Percentiles rank a stretch among this genome's conserved stretches.
Conservation (phyloP, 2,797 vertebrate genomes). For the Manis crassicaudata region DNA sequence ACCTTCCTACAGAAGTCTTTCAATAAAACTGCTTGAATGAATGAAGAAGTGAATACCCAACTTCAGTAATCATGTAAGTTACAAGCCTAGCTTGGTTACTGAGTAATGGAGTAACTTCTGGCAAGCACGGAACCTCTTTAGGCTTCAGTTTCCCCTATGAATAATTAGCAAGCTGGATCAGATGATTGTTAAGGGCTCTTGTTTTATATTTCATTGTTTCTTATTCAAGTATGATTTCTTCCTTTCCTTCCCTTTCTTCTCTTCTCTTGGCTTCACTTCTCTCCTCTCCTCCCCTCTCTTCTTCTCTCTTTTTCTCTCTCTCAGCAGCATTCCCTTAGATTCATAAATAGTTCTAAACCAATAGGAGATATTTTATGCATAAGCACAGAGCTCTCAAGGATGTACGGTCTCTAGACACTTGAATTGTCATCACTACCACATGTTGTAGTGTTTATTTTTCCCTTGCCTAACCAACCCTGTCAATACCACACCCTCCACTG, state of each 20-base stretch:
- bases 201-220: background rate
- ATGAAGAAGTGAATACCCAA: background rate
- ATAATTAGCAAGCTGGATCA: background rate
- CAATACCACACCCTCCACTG: conserved; percentile 72
- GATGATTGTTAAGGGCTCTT: background rate
- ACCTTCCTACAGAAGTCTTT: background rate
- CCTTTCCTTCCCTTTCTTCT: background rate
- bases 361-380: conserved; percentile 53
- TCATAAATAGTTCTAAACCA: conserved; percentile 36
- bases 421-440: conserved; percentile 68
- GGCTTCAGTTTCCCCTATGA: background rate
- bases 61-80: background rate
- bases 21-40: background rate
- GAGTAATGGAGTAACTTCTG: background rate
- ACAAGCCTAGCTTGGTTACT: background rate
- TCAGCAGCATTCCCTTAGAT: background rate
- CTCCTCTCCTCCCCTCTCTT: background rate
- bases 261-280: background rate
- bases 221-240: background rate
- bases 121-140: background rate
- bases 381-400: conserved; percentile 59
- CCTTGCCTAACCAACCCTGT: conserved; percentile 53
- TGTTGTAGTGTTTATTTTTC: conserved; percentile 59
- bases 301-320: too few species aligned
- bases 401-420: conserved; percentile 51